Evolutionary conservation across 1,140 invertebrate genomes (phyloP).

Genomic region (Trigoniulus corallinus): DNA sequence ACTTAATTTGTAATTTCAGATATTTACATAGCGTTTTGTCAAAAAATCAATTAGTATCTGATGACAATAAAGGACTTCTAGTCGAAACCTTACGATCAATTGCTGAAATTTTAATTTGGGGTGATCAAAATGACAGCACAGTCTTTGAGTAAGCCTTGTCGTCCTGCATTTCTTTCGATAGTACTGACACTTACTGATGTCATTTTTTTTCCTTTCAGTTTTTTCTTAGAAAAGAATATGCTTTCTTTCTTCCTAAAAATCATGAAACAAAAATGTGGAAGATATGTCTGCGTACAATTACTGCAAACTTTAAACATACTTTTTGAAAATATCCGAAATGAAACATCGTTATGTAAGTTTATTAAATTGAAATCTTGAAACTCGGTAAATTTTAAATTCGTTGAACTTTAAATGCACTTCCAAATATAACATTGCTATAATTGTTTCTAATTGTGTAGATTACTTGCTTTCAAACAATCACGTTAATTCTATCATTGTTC

Average conservation of each 20-base stretch:
- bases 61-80: constrained; percentile 81
- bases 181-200: background rate
- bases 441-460: constrained; percentile 45
- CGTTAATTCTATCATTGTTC: constrained; percentile 97
- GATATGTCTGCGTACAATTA: constrained; percentile 93
- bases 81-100: constrained; percentile 94
- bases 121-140: constrained; percentile 97
- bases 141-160: constrained; percentile 85
- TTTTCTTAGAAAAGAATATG: constrained; percentile 99
- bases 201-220: constrained; percentile 44
- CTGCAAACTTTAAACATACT: constrained; percentile 96
- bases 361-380: constrained; percentile 4
- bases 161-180: background rate
- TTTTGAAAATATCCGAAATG: constrained; percentile 98
- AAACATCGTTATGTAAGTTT: constrained; percentile 92
- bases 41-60: constrained; percentile 92
- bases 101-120: constrained; percentile 99
- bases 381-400: background rate
- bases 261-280: constrained; percentile 93
- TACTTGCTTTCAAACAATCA: constrained; percentile 98
- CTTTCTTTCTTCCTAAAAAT: constrained; percentile 92
- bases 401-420: background rate
- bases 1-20: constrained; percentile 28
- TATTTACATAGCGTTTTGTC: constrained; percentile 87
- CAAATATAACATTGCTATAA: background rate